phyloP scores from a whole-genome alignment of 1,140 invertebrate species.

The Adoxophyes honmai region DNA sequence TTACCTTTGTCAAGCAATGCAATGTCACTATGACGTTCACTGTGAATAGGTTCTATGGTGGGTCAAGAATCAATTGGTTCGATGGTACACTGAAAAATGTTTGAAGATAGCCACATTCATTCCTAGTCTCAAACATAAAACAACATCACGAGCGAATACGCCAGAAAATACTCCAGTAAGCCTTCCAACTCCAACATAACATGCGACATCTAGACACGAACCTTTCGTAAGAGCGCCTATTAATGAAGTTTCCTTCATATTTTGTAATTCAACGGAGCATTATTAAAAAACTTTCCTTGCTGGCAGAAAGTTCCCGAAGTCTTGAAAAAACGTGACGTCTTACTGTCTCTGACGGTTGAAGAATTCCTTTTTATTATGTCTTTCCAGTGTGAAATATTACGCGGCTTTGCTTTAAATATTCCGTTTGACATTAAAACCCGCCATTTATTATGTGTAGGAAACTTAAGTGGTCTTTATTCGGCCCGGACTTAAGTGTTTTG shows the following conservation, averaged over 20 bases:
- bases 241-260: background rate
- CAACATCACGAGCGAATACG: no score
- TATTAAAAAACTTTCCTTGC: slow-evolving; percentile 3
- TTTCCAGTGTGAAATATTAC: background rate
- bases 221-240: no score
- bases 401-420: background rate
- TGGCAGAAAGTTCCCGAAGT: background rate
- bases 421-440: slow-evolving; percentile 1
- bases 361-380: slow-evolving; percentile 8
- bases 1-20: no score
- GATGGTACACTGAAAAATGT: no score
- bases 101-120: no score
- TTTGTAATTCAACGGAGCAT: background rate
- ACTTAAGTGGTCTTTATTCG: background rate
- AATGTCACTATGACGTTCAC: no score
- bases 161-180: no score
- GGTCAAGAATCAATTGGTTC: no score
- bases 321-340: background rate
- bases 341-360: background rate
- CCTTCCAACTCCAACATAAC: no score
- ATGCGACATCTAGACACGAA: no score
- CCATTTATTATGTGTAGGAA: background rate
- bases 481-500: background rate
- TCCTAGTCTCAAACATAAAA: no score
- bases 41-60: no score